Evolutionary conservation across 2,888 invertebrate species (phyloP), one percentile per base, ranked within the genome.

Genomic region (Imbricaverruca yamaguchii): DNA sequence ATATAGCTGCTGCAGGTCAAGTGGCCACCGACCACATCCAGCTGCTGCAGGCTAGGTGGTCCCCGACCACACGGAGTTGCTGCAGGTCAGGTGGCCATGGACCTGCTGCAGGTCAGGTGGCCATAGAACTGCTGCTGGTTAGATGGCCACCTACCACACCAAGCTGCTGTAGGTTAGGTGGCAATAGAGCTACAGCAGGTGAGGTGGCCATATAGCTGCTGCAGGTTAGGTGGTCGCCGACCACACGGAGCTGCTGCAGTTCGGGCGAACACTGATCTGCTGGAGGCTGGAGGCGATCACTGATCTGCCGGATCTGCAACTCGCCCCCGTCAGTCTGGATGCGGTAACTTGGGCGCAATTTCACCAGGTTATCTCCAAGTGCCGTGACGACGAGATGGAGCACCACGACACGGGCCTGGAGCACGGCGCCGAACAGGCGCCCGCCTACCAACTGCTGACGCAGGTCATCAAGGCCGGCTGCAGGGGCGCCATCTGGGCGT

Each of bases 11-110:
- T 39, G 39, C 39, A 39, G 39, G 39, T 39, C 4, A 39, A 4
- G 96, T 96, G 0, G 99, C 99, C 85, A 96, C 97, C 0, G 94
- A 98, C 83, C 99, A 99, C 88, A 99, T 99, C 88, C 98, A 99
- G 87, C 95, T 96, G 87, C 98, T 98, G 87, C 91, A 91, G 0
- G 89, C 90, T 85, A 67, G 39, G 21, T 10, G 21, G 78, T 56
- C 56, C 6, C 21, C 23, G 90, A 91, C 12, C 92, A 94, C 86
- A 89, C 91, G 87, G 94, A 97, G 86, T 89, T 99, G 82, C 88
- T 98, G 84, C 55, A 78, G 78, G 78, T 78, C 1, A 39, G 69
- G 82, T 83, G 39, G 39, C 99, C 85, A 99, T 99, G 88, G 98
- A 99, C 2, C 39, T 39, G 39, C 87, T 95, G 96, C 87, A 39